phyloP scores from a whole-genome alignment of 2,113 vertebrate species.

The Rhegmatorhina hoffmannsi region DNA sequence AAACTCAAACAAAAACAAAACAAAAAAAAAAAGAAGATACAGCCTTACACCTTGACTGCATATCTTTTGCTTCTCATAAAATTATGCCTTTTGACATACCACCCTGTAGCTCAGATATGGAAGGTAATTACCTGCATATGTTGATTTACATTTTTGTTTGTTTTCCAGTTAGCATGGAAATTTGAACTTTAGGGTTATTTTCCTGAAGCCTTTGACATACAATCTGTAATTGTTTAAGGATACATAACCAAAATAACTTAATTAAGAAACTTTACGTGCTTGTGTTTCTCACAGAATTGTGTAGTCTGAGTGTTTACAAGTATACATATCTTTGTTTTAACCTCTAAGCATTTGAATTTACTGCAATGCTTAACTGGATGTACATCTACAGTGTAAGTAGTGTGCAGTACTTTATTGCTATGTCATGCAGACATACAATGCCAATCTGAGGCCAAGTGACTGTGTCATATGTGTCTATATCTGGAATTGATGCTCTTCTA shows the following conservation, averaged over 20 bases:
- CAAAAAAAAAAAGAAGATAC: neutral
- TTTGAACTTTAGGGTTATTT: neutral
- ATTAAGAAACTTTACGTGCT: neutral
- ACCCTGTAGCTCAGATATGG: neutral
- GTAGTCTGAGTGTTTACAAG: neutral
- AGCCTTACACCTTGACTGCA: neutral
- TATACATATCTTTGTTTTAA: neutral
- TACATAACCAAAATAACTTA: neutral
- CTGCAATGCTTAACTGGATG: neutral
- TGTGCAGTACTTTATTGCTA: neutral
- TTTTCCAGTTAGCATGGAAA: neutral
- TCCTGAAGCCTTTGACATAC: neutral
- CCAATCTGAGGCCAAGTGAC: neutral
- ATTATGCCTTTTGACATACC: neutral
- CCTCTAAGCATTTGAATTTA: neutral
- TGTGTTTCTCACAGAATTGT: neutral
- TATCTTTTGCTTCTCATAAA: neutral
- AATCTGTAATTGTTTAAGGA: neutral
- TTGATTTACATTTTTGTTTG: neutral
- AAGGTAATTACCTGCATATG: neutral
- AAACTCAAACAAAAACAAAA: neutral
- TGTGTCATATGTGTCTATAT: neutral
- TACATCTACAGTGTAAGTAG: neutral
- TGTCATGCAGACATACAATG: neutral
- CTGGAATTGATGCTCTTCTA: neutral